phyloP scores from a whole-genome alignment of 2,888 invertebrate species.

The Lottia gigantea region DNA sequence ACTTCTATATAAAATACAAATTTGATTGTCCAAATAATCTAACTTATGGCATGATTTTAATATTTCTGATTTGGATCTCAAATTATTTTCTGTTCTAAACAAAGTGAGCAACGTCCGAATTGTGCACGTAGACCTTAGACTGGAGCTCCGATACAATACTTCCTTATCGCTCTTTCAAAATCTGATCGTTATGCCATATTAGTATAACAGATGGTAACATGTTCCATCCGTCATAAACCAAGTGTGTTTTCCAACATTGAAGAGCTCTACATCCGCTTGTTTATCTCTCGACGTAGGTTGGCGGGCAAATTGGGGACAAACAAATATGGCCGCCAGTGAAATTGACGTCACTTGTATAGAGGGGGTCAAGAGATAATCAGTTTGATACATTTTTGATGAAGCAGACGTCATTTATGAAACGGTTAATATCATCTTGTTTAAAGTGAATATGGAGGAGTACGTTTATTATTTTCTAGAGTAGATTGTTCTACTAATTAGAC shows the following conservation, averaged over 20 bases:
- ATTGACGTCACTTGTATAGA: too few relatives aligned
- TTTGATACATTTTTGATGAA: constrained; percentile 27
- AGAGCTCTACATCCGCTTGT: constrained; percentile 7
- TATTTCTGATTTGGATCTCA: too few relatives aligned
- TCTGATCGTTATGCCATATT: background rate
- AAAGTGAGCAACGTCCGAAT: too few relatives aligned
- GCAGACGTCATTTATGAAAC: constrained; percentile 27
- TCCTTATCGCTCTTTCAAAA: too few relatives aligned
- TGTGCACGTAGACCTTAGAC: too few relatives aligned
- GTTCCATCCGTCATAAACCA: background rate
- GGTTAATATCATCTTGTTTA: constrained; percentile 23
- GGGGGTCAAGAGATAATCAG: constrained; percentile 22
- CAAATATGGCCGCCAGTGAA: too few relatives aligned
- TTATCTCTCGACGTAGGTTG: background rate
- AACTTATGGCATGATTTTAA: too few relatives aligned
- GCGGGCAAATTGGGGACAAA: too few relatives aligned
- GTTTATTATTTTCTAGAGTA: constrained; percentile 27
- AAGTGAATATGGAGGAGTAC: constrained; percentile 17
- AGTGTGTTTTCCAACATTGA: background rate
- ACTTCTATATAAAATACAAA: too few relatives aligned
- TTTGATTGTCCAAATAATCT: too few relatives aligned
- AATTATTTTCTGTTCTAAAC: too few relatives aligned
- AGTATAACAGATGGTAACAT: background rate
- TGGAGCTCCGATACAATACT: too few relatives aligned
- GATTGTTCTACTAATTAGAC: constrained; percentile 23